These are phyloP conservation scores for Ylistrum balloti DNA, from an alignment of 1,140 invertebrate genomes.

Conservation along the genomic window DNA sequence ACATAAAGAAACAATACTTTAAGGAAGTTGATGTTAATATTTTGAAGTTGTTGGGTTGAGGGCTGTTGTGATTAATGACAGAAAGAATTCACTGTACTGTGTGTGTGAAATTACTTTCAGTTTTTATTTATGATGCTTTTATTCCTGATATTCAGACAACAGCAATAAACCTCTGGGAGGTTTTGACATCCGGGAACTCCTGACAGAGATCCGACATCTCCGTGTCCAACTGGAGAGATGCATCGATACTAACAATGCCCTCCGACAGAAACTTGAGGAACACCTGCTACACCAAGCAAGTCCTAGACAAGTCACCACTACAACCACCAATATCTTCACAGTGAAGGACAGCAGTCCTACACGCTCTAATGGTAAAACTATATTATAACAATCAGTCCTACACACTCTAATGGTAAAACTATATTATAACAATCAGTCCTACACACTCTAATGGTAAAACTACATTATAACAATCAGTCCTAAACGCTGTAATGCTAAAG, in stretches of 20 bases:
- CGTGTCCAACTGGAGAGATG: slow-evolving; percentile 80
- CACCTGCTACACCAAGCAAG: slow-evolving; percentile 56
- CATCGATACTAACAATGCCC: slow-evolving; percentile 81
- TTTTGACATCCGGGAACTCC: slow-evolving; percentile 71
- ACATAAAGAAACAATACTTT: no score
- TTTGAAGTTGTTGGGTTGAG: no score
- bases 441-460: no score
- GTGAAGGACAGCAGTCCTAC: background rate
- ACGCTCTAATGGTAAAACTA: background rate
- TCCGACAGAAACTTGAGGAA: slow-evolving; percentile 79
- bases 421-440: no score
- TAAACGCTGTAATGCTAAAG: no score
- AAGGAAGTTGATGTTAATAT: no score
- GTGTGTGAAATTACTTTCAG: no score
- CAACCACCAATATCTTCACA: slow-evolving; percentile 38
- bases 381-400: no score
- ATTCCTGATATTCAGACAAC: background rate
- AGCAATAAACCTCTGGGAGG: background rate
- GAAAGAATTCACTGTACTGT: background rate
- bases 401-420: no score
- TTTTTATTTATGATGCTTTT: background rate
- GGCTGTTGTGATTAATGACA: no score
- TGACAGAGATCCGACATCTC: slow-evolving; percentile 80
- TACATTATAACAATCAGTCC: no score
- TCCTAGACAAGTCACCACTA: slow-evolving; percentile 20